Percentiles rank a stretch among this genome's conserved stretches.
phyloP scores from a whole-genome alignment of 1,140 invertebrate species.

The Camponotus pennsylvanicus region DNA sequence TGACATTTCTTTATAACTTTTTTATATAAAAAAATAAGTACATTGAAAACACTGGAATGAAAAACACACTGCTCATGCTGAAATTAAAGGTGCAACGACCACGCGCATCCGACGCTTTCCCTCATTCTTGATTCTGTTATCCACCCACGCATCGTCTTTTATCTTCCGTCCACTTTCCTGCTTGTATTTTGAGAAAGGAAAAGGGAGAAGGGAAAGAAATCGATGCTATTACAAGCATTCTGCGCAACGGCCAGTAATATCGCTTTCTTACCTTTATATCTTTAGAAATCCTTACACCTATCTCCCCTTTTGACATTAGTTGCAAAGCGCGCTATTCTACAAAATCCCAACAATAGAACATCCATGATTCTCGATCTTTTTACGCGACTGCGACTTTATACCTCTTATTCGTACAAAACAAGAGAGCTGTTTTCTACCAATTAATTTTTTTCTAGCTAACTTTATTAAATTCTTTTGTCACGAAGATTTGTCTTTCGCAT shows the following conservation, averaged over 20 bases:
- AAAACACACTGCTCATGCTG: background rate
- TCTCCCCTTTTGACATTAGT: slow-evolving; percentile 49
- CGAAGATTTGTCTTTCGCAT: slow-evolving; percentile 19
- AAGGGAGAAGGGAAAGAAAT: slow-evolving; percentile 16
- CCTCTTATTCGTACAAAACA: background rate
- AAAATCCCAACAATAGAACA: slow-evolving; percentile 46
- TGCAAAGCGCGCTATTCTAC: slow-evolving; percentile 41
- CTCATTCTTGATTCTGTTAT: background rate
- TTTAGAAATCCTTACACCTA: slow-evolving; percentile 16
- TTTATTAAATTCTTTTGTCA: slow-evolving; percentile 13
- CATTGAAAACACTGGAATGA: background rate
- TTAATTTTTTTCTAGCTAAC: slow-evolving; percentile 35
- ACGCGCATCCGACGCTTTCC: background rate
- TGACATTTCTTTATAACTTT: background rate
- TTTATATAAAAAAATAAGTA: background rate
- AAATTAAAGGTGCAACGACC: background rate
- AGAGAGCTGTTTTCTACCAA: background rate
- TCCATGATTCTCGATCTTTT: slow-evolving; percentile 41
- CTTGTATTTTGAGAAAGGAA: slow-evolving; percentile 18
- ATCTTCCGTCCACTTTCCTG: slow-evolving; percentile 8
- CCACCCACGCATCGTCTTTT: slow-evolving; percentile 30
- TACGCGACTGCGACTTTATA: background rate
- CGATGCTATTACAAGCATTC: slow-evolving; percentile 39
- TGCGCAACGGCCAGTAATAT: slow-evolving; percentile 55
- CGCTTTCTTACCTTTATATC: slow-evolving; percentile 40